Evolutionary conservation across 2,113 vertebrate species (phyloP).

Genomic region (Periophthalmus modestus): DNA sequence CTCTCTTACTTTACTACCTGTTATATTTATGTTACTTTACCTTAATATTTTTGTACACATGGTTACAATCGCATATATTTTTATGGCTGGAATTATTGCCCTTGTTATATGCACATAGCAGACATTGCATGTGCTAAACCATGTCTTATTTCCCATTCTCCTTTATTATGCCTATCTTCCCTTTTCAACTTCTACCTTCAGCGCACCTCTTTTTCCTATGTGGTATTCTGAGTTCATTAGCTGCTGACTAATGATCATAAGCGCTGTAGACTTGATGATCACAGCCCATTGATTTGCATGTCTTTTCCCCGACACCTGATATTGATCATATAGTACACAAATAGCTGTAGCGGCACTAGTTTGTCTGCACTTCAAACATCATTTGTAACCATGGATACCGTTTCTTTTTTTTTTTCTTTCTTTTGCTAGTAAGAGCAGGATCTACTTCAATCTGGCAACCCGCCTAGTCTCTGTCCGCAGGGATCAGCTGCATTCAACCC

Average conservation of each 20-base stretch:
- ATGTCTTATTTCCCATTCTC: too few species aligned
- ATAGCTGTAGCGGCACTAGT: slow-evolving; percentile 21
- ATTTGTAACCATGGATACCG: slow-evolving; percentile 5
- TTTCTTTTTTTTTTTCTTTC: slow-evolving; percentile 23
- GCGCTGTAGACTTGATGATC: slow-evolving; percentile 61
- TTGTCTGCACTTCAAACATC: background rate
- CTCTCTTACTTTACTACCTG: too few species aligned
- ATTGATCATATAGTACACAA: slow-evolving; percentile 51
- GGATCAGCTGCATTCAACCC: slow-evolving; percentile 26
- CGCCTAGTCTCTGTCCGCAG: slow-evolving; percentile 40
- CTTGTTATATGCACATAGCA: too few species aligned
- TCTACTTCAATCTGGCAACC: slow-evolving; percentile 53
- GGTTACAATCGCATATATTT: too few species aligned
- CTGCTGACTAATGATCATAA: slow-evolving; percentile 62
- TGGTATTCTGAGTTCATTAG: slow-evolving; percentile 57
- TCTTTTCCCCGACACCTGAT: slow-evolving; percentile 49
- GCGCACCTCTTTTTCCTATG: slow-evolving; percentile 45
- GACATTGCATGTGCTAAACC: too few species aligned
- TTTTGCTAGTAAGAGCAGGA: slow-evolving; percentile 16
- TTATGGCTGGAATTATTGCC: too few species aligned
- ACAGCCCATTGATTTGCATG: slow-evolving; percentile 58
- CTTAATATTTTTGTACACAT: too few species aligned
- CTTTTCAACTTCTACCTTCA: slow-evolving; percentile 3
- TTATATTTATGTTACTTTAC: too few species aligned
- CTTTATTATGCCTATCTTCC: background rate